A percentile compares a stretch with the other conserved stretches of the same genome.
Evolutionary conservation across 2,113 vertebrate species (phyloP).

Genomic region (Amphiprion percula): DNA sequence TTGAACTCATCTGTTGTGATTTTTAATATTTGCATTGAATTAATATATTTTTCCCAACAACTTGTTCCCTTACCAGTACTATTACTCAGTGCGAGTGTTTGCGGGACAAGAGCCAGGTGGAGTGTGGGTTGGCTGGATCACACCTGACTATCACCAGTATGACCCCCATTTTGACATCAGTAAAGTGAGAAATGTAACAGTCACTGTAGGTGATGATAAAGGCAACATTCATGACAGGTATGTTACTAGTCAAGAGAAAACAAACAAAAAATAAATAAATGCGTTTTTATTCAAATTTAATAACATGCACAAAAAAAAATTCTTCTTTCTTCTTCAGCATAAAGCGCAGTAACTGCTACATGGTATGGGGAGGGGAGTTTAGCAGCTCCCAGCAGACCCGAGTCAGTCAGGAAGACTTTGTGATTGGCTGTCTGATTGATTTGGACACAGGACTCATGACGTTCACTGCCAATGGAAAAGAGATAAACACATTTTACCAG

Average conservation of each 20-base stretch:
- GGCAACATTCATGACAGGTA: constrained; percentile 95
- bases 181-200: constrained; percentile 91
- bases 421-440: constrained; percentile 94
- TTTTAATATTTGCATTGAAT: background rate
- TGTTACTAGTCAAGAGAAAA: background rate
- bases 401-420: constrained; percentile 91
- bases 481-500: constrained; percentile 97
- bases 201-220: constrained; percentile 93
- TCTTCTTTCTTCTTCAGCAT: constrained; percentile 81
- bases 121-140: constrained; percentile 95
- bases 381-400: constrained; percentile 90
- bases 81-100: constrained; percentile 91
- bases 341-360: constrained; percentile 96
- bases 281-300: background rate
- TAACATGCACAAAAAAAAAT: background rate
- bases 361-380: constrained; percentile 96
- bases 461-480: constrained; percentile 94
- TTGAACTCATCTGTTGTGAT: background rate
- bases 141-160: constrained; percentile 93
- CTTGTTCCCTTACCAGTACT: constrained; percentile 85
- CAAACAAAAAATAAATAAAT: background rate
- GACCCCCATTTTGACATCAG: constrained; percentile 90
- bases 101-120: constrained; percentile 92
- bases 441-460: constrained; percentile 96
- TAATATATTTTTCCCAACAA: constrained; percentile 2